Evolutionary conservation across 92 coral and sea anemone species (phyloP), one percentile per base, ranked within the genome.

Genomic region (Ricordea florida): DNA sequence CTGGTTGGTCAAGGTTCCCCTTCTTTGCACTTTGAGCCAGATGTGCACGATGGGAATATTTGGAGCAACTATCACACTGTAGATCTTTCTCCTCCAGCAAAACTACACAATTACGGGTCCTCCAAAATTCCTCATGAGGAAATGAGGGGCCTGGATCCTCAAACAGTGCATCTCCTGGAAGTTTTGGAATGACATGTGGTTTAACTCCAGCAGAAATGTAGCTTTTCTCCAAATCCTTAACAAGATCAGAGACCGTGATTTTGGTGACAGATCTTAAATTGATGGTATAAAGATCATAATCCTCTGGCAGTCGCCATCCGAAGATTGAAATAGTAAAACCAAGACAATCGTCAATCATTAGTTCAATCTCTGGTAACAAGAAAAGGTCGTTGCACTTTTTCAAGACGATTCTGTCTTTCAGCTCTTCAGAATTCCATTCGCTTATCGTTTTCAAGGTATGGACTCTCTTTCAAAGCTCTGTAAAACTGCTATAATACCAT

Each of bases 241-340:
- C 46, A 43, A 43, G 65, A 37, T 38, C 44, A 13, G 61, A 36
- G 38, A 55, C 51, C 35, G 52, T 36, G 29, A 59, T 41, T 16
- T 88, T 88, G 1, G 26, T 10, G 0, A 60, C 42, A 46, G 83
- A 82, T 42, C 83, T 78, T 0, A 58, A 58, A 66, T 40, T 77
- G 18, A 29, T 31, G 0, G 22, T 32, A 38, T 88, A 88, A 1
- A 88, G 30, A 23, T 60, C 66, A 59, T 88, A 89, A 35, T 88
- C 82, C 10, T 75, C 82, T 6, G 84, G 71, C 27, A 83, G 86
- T 14, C 32, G 52, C 84, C 89, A 88, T 50, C 89, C 93, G 68
- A 45, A 83, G 1, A 81, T 80, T 36, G 77, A 51, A 33, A 73
- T 40, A 30, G 83, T 49, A 59, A 57, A 88, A 25, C 82, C 83